phyloP scores from a whole-genome alignment of 2,113 vertebrate species.

The Poeciliopsis retropinna region DNA sequence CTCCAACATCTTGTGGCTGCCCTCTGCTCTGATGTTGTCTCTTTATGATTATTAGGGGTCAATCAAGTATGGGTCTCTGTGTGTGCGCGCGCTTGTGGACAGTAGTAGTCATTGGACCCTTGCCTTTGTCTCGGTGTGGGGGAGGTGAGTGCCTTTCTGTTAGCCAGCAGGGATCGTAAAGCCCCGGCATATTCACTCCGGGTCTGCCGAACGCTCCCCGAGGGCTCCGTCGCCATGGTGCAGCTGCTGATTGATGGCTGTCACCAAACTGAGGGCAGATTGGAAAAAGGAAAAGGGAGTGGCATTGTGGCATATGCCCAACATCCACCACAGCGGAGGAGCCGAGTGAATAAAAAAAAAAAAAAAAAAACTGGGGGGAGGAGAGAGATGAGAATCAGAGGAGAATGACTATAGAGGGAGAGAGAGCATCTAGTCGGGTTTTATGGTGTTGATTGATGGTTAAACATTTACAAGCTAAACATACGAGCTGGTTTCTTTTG shows the following conservation, averaged over 20 bases:
- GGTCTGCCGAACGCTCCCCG: constrained; percentile 84
- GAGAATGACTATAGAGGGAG: constrained; percentile 33
- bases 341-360: constrained; percentile 40
- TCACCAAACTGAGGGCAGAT: constrained; percentile 86
- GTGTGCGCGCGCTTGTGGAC: constrained; percentile 50
- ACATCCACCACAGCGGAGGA: constrained; percentile 68
- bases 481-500: constrained; percentile 54
- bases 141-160: constrained; percentile 72
- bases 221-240: constrained; percentile 84
- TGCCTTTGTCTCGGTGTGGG: constrained; percentile 79
- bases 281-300: constrained; percentile 83
- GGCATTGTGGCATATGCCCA: constrained; percentile 85
- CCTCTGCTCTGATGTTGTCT: constrained; percentile 40
- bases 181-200: constrained; percentile 83
- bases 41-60: constrained; percentile 47
- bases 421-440: constrained; percentile 50
- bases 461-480: constrained; percentile 80
- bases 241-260: constrained; percentile 89
- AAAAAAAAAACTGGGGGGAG: constrained; percentile 18
- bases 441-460: constrained; percentile 79
- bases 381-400: constrained; percentile 58
- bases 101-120: constrained; percentile 74
- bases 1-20: constrained; percentile 56
- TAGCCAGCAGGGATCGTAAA: constrained; percentile 78
- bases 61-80: constrained; percentile 39